phyloP scores from a whole-genome alignment of 2,113 vertebrate species.

The Tyto alba region DNA sequence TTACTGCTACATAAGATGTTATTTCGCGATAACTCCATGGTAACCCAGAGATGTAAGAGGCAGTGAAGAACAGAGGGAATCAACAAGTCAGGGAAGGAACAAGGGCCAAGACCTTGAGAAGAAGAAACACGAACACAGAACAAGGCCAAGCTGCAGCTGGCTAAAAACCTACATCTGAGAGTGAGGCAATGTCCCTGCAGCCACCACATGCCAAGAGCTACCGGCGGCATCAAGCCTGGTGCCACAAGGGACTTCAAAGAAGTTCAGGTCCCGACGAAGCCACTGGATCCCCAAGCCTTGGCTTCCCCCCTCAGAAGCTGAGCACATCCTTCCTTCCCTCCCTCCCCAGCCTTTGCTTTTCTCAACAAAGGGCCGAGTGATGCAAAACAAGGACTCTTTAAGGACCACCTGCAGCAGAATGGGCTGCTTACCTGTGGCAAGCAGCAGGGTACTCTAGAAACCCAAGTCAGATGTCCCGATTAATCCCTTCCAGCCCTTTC shows the following conservation, averaged over 20 bases:
- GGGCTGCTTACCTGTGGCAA: background rate
- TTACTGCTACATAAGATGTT: conserved; percentile 61
- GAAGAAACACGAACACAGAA: conserved; percentile 3
- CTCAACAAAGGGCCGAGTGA: accelerated
- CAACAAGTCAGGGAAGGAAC: conserved; percentile 61
- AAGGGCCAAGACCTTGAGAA: conserved; percentile 47
- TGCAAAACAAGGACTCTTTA: background rate
- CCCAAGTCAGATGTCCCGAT: background rate
- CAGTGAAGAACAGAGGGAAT: conserved; percentile 41
- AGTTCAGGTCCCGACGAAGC: background rate
- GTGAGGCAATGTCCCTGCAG: background rate
- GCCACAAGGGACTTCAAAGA: background rate
- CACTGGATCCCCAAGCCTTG: background rate
- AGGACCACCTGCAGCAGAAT: accelerated
- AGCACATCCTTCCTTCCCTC: background rate
- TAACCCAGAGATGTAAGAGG: conserved; percentile 62
- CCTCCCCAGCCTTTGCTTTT: background rate
- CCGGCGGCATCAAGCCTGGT: background rate
- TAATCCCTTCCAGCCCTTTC: background rate
- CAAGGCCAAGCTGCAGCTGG: background rate
- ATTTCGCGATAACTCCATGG: conserved; percentile 66
- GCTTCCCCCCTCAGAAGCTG: background rate
- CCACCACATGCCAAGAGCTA: background rate
- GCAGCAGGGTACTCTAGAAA: background rate
- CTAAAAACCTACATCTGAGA: background rate